Base-by-base conservation (phyloP, 92 coral and sea anemone genomes). In the Metridium senile region DNA sequence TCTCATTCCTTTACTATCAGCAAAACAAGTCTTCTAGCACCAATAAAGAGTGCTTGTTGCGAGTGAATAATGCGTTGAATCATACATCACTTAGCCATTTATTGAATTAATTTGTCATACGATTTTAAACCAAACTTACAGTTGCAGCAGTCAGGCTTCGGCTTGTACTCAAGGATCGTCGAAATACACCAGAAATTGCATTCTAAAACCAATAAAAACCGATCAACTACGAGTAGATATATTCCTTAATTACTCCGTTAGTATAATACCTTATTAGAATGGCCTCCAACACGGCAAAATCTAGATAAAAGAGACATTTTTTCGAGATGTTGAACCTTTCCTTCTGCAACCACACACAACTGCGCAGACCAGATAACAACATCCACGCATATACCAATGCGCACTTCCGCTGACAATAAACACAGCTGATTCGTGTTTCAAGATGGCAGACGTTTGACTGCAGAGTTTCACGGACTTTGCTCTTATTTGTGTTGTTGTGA, bases 101-200 rank as follows among this genome's bases (percentile, higher is more conserved):
- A 54, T 9, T 54, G 23, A 54, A 4, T 39, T 54, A 54, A 68
- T 16, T 21, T 28, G 30, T 35, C 49, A 39, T 39, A 4, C 8
- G 6, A 4, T 39, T 39, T 39, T 13, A 39, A 39, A 4, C 49
- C 49, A 32, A 47, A 57, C 68, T 58, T 76, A 88, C 85, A 58
- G 89, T 86, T 43, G 89, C 70, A 3, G 85, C 87, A 16, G 89
- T 81, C 1, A 76, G 75, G 28, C 68, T 72, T 26, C 87, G 83
- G 6, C 87, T 84, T 1, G 96, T 90, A 53, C 87, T 59, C 62
- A 90, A 82, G 17, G 81, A 71, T 62, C 85, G 78, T 57, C 87
- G 75, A 57, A 81, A 80, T 26, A 71, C 73, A 21, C 74, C 58
- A 2, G 69, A 26, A 6, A 72, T 77, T 33, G 45, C 85, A 61